These are phyloP conservation scores for Cryptomyrus ogoouensis DNA, from an alignment of 2,113 vertebrate genomes.

Conservation along the genomic window DNA sequence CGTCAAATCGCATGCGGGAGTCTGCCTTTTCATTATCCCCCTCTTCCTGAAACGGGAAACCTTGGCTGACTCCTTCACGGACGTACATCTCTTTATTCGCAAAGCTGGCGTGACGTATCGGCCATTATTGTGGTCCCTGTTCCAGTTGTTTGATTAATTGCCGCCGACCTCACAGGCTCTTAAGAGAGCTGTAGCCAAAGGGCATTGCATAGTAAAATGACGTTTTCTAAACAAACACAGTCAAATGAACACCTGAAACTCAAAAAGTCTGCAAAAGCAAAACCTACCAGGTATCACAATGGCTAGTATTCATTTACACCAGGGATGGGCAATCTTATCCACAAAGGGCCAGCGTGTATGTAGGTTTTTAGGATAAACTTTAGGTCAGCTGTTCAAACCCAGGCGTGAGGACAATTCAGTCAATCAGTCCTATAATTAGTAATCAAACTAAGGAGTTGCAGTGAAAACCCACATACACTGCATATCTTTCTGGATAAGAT, in stretches of 20 bases:
- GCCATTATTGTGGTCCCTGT: not conserved
- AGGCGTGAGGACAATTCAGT: too few species aligned
- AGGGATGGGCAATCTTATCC: too few species aligned
- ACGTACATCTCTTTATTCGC: not conserved
- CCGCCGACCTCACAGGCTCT: not conserved
- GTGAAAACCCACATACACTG: too few species aligned
- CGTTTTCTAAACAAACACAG: slow-evolving; percentile 6
- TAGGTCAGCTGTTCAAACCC: too few species aligned
- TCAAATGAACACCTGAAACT: slow-evolving; percentile 3
- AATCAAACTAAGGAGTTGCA: too few species aligned
- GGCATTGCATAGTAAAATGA: not conserved
- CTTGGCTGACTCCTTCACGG: not conserved
- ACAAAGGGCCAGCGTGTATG: too few species aligned
- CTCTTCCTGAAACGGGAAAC: not conserved
- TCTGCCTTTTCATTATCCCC: slow-evolving; percentile 14
- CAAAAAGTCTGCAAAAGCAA: not conserved
- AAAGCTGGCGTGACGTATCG: not conserved
- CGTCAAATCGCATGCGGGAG: slow-evolving; percentile 19
- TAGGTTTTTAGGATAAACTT: too few species aligned
- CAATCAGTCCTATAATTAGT: too few species aligned
- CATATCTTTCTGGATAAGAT: too few species aligned
- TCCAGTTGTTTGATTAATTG: not conserved
- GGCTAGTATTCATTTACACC: not conserved
- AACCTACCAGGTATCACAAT: not conserved
- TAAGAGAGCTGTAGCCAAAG: not conserved